Conservation (phyloP, 2,888 invertebrate species). For the Ennomos quercinarius region DNA sequence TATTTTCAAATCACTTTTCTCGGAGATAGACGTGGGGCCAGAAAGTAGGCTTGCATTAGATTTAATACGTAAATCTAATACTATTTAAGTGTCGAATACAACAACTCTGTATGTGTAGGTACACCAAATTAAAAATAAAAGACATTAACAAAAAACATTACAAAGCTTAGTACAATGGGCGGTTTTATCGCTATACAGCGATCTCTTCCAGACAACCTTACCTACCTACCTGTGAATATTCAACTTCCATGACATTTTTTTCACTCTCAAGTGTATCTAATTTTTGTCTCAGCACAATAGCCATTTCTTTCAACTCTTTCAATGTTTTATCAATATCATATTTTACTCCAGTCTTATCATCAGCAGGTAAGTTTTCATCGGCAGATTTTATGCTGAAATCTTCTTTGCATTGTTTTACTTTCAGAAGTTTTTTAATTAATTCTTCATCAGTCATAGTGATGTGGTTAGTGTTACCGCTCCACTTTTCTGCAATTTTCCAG, state of each 20-base stretch:
- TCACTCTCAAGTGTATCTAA: constrained; percentile 72
- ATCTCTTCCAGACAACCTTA: too few species aligned
- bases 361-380: constrained; percentile 29
- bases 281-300: constrained; percentile 70
- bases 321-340: constrained; percentile 59
- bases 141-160: too few species aligned
- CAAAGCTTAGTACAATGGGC: too few species aligned
- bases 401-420: constrained; percentile 49
- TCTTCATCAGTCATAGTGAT: constrained; percentile 45
- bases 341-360: constrained; percentile 37
- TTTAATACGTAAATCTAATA: too few species aligned
- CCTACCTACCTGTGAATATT: constrained; percentile 67
- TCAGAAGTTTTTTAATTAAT: constrained; percentile 53
- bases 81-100: too few species aligned
- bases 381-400: constrained; percentile 33
- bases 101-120: too few species aligned
- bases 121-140: too few species aligned
- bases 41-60: too few species aligned
- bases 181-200: too few species aligned
- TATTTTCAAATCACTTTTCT: too few species aligned
- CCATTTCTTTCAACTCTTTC: constrained; percentile 74
- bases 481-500: constrained; percentile 11
- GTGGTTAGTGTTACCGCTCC: background rate
- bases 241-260: constrained; percentile 74
- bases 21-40: too few species aligned